Evolutionary conservation across 1,140 invertebrate species (phyloP), one percentile per base, ranked within the genome.

Genomic region (Zelostemma sp.): DNA sequence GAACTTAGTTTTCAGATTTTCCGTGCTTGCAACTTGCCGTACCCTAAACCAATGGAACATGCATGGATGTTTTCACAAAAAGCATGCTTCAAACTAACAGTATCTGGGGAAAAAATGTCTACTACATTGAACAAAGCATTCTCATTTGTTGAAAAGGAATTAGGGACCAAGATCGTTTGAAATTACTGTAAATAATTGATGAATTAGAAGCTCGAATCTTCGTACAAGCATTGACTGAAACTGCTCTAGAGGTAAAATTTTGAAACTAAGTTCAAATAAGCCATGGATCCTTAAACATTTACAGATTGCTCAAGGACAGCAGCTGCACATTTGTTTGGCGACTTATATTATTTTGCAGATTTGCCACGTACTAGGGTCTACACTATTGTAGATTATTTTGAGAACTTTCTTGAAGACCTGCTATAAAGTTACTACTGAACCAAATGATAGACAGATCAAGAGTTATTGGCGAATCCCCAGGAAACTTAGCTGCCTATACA

Each of bases 111-210:
- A 28, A 61, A 61, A 18, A 3, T 61, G 9, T 41, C 48, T 16
- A 49, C 53, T 14, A 5, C 17, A n/a, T 12, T 61, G 1, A 53
- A 61, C 35, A 61, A 53, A 14, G 48, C 41, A 3, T 46, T 61
- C 11, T 41, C 50, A 6, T 61, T 61, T 28, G n/a, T 61, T 8
- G 14, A 61, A 50, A 53, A 21, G 11, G 50, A 40, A 46, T 60
- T 19, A 8, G 66, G 60, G 53, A 59, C 47, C 47, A 60, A 18
- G 46, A 57, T 53, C 53, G 60, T 63, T 46, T 43, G 59, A 69
- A 40, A 65, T 56, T 19, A 25, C 31, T 33, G 25, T 56, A 12
- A 16, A 43, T 25, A 28, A 28, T 55, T 28, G n/a, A n/a, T n/a
- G n/a, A n/a, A n/a, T n/a, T n/a, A n/a, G n/a, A n/a, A n/a, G n/a